These are phyloP conservation scores for Monomorium pharaonis DNA, from an alignment of 1,140 invertebrate genomes.

Conservation along the genomic window DNA sequence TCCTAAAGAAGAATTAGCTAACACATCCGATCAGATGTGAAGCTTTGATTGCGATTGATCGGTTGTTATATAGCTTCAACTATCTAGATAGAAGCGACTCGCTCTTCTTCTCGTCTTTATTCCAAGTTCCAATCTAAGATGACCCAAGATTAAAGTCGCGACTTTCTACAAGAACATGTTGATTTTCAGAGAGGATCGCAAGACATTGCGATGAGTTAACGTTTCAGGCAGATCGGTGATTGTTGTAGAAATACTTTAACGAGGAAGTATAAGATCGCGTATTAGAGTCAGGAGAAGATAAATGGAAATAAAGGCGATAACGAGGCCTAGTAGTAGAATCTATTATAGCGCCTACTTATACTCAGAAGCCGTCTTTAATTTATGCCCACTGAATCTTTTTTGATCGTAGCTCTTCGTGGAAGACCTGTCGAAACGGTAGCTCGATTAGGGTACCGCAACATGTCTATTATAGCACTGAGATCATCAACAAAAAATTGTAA, in stretches of 20 bases:
- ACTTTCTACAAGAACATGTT: neutral
- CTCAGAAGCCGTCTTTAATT: conserved; percentile 75
- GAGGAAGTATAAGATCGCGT: neutral
- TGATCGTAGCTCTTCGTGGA: conserved; percentile 61
- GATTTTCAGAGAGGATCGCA: neutral
- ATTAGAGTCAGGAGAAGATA: neutral
- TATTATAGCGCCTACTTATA: conserved; percentile 62
- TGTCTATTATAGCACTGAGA: conserved; percentile 63
- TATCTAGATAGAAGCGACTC: conserved; percentile 15
- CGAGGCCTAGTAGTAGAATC: conserved; percentile 29
- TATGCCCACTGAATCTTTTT: conserved; percentile 70
- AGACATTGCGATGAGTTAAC: neutral
- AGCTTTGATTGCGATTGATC: conserved; percentile 26
- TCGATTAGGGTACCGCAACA: conserved; percentile 51
- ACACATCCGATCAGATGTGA: conserved; percentile 12
- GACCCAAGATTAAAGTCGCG: neutral
- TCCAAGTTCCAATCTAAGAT: neutral
- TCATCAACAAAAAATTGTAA: conserved; percentile 58
- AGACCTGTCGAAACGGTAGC: conserved; percentile 60
- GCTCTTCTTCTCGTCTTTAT: neutral
- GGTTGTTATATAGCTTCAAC: conserved; percentile 33
- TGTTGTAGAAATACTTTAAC: neutral
- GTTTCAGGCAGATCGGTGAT: neutral
- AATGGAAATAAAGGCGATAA: conserved; percentile 37
- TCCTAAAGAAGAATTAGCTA: conserved; percentile 44